Conservation (phyloP, 1,140 invertebrate species). For the Leptopilina boulardi region DNA sequence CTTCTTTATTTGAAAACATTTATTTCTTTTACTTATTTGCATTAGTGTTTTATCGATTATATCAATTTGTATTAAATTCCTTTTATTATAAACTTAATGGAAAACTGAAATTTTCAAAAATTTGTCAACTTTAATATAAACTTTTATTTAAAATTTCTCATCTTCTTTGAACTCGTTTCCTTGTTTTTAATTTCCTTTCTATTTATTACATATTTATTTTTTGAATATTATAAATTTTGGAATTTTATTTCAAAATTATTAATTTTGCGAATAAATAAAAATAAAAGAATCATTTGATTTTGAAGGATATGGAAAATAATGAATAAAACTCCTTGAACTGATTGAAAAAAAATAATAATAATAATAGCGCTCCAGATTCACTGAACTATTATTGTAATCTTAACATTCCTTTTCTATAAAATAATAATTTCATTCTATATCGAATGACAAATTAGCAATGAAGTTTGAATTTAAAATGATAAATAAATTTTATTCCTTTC, state of each 20-base stretch:
- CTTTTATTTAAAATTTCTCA: too few species aligned
- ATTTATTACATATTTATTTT: too few species aligned
- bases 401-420: background rate
- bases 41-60: background rate
- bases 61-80: too few species aligned
- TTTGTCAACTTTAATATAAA: too few species aligned
- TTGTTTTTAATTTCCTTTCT: too few species aligned
- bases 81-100: too few species aligned
- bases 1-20: background rate
- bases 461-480: background rate
- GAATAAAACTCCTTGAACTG: conserved; percentile 18
- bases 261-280: too few species aligned
- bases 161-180: too few species aligned
- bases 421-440: background rate
- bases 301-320: background rate
- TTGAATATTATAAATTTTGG: too few species aligned
- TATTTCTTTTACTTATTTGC: background rate
- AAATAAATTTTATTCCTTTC: background rate
- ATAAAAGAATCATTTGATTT: too few species aligned
- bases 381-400: background rate
- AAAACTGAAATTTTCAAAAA: too few species aligned
- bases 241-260: too few species aligned
- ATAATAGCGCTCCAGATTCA: conserved; percentile 20
- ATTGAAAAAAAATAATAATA: conserved; percentile 5
- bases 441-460: background rate